phyloP scores from a whole-genome alignment of 1,140 invertebrate genomes.

The Physella acuta region DNA sequence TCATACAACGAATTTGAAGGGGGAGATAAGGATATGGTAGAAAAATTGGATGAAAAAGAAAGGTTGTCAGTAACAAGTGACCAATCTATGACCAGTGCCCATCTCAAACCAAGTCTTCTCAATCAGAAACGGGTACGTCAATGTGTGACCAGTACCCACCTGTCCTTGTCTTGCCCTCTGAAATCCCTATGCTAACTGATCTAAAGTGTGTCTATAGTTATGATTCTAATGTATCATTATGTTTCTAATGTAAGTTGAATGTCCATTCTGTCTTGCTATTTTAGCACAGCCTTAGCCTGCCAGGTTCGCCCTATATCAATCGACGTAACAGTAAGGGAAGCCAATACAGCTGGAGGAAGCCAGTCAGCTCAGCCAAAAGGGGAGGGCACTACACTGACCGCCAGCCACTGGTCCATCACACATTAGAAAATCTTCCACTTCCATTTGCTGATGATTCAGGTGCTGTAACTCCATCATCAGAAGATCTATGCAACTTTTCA shows the following conservation, averaged over 20 bases:
- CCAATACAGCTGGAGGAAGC: constrained; percentile 81
- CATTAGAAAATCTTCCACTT: constrained; percentile 91
- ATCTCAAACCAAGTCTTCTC: constrained; percentile 26
- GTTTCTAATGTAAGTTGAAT: too few species aligned
- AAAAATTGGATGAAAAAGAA: constrained; percentile 34
- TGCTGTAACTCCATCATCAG: constrained; percentile 96
- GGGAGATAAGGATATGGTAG: constrained; percentile 4
- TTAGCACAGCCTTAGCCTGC: constrained; percentile 92
- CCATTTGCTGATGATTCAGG: constrained; percentile 97
- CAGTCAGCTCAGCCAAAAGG: neutral
- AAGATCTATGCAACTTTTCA: constrained; percentile 68
- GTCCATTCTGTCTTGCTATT: constrained; percentile 15
- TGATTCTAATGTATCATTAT: too few species aligned
- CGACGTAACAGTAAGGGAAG: constrained; percentile 64
- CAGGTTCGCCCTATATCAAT: constrained; percentile 92
- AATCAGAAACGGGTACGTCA: constrained; percentile 31
- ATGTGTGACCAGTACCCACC: too few species aligned
- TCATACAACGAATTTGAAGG: constrained; percentile 28
- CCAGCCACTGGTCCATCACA: constrained; percentile 90
- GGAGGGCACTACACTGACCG: constrained; percentile 67
- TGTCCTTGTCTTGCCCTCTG: too few species aligned
- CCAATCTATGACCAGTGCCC: constrained; percentile 25
- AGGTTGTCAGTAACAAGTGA: constrained; percentile 29
- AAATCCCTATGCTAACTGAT: too few species aligned
- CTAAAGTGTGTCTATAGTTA: too few species aligned